Conservation (phyloP, 2,888 invertebrate genomes). For the Cryptosula pallasiana region DNA sequence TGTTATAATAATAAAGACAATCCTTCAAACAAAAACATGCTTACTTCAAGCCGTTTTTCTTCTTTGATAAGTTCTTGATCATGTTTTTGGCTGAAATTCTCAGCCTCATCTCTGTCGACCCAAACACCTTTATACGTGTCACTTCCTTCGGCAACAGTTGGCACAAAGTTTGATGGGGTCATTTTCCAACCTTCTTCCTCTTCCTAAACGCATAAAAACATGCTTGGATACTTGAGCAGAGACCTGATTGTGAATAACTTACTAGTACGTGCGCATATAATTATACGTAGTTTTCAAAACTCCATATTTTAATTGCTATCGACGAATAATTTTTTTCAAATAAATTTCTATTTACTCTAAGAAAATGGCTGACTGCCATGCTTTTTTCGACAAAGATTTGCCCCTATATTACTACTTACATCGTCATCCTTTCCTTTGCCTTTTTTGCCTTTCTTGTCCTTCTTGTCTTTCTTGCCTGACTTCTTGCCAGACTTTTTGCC, state of each 20-base stretch:
- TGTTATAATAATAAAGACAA: not conserved
- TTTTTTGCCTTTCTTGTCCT: constrained; percentile 57
- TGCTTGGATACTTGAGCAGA: too few relatives aligned
- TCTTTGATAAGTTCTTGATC: constrained; percentile 77
- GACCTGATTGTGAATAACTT: too few relatives aligned
- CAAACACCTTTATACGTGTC: constrained; percentile 61
- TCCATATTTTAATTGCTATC: too few relatives aligned
- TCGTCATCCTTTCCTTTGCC: constrained; percentile 57
- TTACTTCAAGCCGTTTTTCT: constrained; percentile 73
- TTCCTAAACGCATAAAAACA: too few relatives aligned
- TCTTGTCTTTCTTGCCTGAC: constrained; percentile 36
- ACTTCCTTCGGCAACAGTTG: constrained; percentile 44
- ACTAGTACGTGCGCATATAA: too few relatives aligned
- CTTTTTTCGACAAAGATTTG: too few relatives aligned
- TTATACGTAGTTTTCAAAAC: too few relatives aligned
- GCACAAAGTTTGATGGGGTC: constrained; percentile 51
- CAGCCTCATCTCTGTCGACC: constrained; percentile 71
- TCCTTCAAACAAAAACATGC: not conserved
- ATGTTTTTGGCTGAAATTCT: constrained; percentile 69
- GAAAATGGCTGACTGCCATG: too few relatives aligned
- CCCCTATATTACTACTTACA: too few relatives aligned
- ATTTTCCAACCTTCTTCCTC: constrained; percentile 55
- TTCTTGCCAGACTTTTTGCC: constrained; percentile 29
- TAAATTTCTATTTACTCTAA: too few relatives aligned
- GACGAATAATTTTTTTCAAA: too few relatives aligned